Conservation (phyloP, 2,888 invertebrate species). For the Odontocerum albicorne region DNA sequence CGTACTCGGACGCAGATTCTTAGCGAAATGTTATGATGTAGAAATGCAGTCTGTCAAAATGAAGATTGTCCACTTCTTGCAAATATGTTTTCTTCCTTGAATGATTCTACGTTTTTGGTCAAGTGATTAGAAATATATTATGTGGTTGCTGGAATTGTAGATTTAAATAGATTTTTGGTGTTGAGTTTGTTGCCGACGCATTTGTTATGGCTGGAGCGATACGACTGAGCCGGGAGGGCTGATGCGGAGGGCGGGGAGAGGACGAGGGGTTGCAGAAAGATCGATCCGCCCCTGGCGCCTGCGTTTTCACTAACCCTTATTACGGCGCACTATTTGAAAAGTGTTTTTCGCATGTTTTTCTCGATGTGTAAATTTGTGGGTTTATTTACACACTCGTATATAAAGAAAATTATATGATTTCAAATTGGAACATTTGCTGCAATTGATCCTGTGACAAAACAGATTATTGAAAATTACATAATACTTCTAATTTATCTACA, state of each 20-base stretch:
- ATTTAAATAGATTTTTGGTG: too few relatives aligned
- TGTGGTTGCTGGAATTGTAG: too few relatives aligned
- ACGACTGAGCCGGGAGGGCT: slow-evolving; percentile 27
- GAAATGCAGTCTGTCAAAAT: too few relatives aligned
- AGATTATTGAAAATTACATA: too few relatives aligned
- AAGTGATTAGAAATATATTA: too few relatives aligned
- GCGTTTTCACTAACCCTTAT: slow-evolving; percentile 9
- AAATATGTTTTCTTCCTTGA: too few relatives aligned
- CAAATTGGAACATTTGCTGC: too few relatives aligned
- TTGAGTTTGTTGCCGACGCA: slow-evolving; percentile 6
- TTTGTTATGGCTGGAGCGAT: slow-evolving; percentile 17
- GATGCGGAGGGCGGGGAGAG: slow-evolving; percentile 13
- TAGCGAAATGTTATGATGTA: too few relatives aligned
- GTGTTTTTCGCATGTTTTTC: not conserved
- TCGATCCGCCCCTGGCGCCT: slow-evolving; percentile 29
- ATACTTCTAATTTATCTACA: too few relatives aligned
- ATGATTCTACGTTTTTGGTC: too few relatives aligned
- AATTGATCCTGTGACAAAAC: too few relatives aligned
- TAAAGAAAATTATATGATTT: slow-evolving; percentile 16
- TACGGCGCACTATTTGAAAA: slow-evolving; percentile 7
- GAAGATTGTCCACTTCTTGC: too few relatives aligned
- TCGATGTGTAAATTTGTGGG: slow-evolving; percentile 2
- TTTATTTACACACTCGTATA: slow-evolving; percentile 5
- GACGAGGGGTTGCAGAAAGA: slow-evolving; percentile 16
- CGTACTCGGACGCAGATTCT: not conserved